Conservation (phyloP, 2,888 invertebrate genomes). For the Chromoteleia sp. region DNA sequence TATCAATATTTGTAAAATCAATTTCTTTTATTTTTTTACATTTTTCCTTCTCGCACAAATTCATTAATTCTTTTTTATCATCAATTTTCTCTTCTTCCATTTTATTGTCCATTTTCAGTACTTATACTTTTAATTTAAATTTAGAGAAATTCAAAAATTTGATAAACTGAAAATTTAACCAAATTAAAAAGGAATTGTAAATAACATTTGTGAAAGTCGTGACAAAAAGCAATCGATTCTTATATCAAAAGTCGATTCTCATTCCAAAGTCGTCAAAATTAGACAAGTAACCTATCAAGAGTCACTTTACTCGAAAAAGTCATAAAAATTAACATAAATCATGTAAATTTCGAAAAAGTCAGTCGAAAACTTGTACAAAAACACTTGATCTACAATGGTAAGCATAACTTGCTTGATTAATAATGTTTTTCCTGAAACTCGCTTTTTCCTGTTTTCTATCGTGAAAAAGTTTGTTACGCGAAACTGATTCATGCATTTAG, state of each 20-base stretch:
- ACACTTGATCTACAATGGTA: constrained; percentile 14
- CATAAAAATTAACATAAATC: constrained; percentile 9
- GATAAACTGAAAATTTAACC: not conserved
- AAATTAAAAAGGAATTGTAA: not conserved
- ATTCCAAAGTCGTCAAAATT: constrained; percentile 20
- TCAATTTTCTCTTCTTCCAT: not conserved
- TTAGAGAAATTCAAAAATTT: not conserved
- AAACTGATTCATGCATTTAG: not conserved
- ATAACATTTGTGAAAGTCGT: constrained; percentile 7
- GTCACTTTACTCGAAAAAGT: not conserved
- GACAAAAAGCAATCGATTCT: constrained; percentile 31
- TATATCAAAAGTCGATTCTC: not conserved
- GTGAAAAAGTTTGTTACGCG: constrained; percentile 1
- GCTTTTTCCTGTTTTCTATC: not conserved
- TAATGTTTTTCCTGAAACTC: constrained; percentile 15
- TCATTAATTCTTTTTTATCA: constrained; percentile 5
- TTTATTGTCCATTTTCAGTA: constrained; percentile 6
- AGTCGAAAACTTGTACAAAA: not conserved
- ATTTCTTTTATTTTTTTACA: constrained; percentile 71
- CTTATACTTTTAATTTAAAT: constrained; percentile 1
- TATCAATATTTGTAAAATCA: constrained; percentile 74
- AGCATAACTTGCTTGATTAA: no score
- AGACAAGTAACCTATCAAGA: constrained; percentile 8
- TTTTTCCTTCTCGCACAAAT: constrained; percentile 1
- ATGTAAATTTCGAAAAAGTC: not conserved